A percentile compares a stretch with the other conserved stretches of the same genome.
Evolutionary conservation across 2,113 vertebrate species (phyloP).

Genomic region (Calidris pugnax): DNA sequence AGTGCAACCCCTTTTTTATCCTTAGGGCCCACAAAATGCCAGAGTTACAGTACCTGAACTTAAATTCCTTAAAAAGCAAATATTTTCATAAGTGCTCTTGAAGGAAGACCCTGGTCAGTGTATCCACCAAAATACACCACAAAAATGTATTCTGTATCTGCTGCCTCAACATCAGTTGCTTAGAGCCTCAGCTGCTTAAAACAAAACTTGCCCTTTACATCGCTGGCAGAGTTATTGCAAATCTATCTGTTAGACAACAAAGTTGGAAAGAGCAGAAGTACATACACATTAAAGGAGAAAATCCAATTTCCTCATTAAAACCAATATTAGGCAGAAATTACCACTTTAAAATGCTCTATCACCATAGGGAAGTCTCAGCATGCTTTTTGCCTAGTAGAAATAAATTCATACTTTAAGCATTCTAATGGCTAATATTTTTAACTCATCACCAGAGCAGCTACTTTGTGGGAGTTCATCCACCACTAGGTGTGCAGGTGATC

Average conservation of each 20-base stretch:
- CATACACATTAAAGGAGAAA: neutral
- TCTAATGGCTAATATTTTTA: neutral
- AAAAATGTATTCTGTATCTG: neutral
- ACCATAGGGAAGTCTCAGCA: neutral
- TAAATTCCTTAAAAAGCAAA: neutral
- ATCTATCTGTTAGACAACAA: neutral
- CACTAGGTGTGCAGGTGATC: neutral
- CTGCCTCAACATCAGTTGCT: neutral
- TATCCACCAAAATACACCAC: neutral
- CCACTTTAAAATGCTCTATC: neutral
- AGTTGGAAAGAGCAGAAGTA: neutral
- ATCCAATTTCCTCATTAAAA: conserved; percentile 26
- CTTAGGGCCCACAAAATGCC: neutral
- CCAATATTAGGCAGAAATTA: neutral
- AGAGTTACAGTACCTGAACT: neutral
- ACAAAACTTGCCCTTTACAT: neutral
- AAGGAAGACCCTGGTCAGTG: neutral
- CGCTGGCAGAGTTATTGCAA: neutral
- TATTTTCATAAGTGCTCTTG: neutral
- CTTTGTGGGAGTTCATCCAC: neutral
- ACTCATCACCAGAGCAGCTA: neutral
- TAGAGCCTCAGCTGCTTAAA: neutral
- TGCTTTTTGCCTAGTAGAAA: neutral
- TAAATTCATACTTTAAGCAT: neutral
- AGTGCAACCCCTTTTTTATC: neutral